Evolutionary conservation across 2,113 vertebrate species (phyloP).

Genomic region (Scatophagus argus): DNA sequence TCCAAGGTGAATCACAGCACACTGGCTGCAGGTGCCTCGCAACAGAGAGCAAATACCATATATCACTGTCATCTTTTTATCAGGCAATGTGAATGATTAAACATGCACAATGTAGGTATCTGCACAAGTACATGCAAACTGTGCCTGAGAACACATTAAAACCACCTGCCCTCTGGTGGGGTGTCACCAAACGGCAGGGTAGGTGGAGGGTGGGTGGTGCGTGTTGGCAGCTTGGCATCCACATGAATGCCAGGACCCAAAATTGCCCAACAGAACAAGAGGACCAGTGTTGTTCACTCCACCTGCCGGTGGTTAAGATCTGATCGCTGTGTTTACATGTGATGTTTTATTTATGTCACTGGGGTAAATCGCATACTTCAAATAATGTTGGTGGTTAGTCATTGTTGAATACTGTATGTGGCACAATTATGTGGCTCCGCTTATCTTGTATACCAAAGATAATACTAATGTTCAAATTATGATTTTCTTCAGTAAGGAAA

Average conservation of each 20-base stretch:
- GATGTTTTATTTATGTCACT: slow-evolving; percentile 4
- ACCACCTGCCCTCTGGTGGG: too few species aligned
- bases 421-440: neutral
- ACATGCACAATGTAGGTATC: slow-evolving; percentile 19
- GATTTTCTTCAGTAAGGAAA: slow-evolving; percentile 7
- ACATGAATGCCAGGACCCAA: too few species aligned
- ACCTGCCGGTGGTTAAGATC: too few species aligned
- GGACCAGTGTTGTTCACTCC: too few species aligned
- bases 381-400: neutral
- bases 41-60: slow-evolving; percentile 24
- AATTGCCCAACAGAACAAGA: too few species aligned
- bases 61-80: slow-evolving; percentile 8
- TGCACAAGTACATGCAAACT: slow-evolving; percentile 10
- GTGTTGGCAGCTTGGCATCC: too few species aligned
- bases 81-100: slow-evolving; percentile 22
- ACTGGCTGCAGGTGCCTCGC: slow-evolving; percentile 1
- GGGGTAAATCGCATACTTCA: neutral
- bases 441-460: neutral
- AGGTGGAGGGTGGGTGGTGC: too few species aligned
- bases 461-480: neutral
- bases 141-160: too few species aligned
- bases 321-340: slow-evolving; percentile 20
- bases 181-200: too few species aligned
- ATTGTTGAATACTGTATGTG: too few species aligned
- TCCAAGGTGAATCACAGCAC: slow-evolving; percentile 66